Base-by-base conservation (phyloP, 2,888 invertebrate species). In the Drosophila birchii region DNA sequence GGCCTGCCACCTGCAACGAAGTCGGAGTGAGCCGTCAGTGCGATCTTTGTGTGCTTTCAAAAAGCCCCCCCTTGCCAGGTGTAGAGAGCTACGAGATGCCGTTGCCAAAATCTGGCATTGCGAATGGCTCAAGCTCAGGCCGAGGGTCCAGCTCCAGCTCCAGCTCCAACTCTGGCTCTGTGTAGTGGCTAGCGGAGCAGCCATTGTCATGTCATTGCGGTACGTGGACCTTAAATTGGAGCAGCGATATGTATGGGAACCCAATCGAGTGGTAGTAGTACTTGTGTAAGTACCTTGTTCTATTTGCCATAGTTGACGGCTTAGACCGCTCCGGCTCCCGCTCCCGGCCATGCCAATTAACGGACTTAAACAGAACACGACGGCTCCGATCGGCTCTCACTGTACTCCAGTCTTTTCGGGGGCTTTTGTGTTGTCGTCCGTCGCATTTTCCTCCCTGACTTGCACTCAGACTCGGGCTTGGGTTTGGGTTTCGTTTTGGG, bases 341-440 rank as follows among this genome's bases (percentile, higher is more conserved):
- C 51, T 53, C 34, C 51, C 66, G 77, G 73, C 72, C 72, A 75
- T 72, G 82, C 72, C 81, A 81, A 86, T 82, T 82, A 86, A 82
- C 75, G 79, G 78, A 66, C 75, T 80, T 80, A 73, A 79, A 80
- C 62, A 80, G 80, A 86, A 86, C 78, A 72, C 75, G 51, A 51
- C 51, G 34, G 34, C 51, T 36, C 23, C 51, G 51, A 53, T 53
- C 51, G 54, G 70, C 72, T 78, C 66, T 76, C 76, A 83, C 80
- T 80, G 83, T 80, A 69, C 51, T 80, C 73, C 55, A 83, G 63
- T 76, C 80, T 69, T 58, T 74, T 70, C 71, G 73, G 63, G 9
- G 34, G 20, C 51, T 53, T 53, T 60, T 47, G 45, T 47, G 45
- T 47, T n/a, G 66, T 81, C 69, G 68, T 75, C 64, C 7, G 72